Conservation (phyloP, 2,113 vertebrate genomes). For the Gobius niger region DNA sequence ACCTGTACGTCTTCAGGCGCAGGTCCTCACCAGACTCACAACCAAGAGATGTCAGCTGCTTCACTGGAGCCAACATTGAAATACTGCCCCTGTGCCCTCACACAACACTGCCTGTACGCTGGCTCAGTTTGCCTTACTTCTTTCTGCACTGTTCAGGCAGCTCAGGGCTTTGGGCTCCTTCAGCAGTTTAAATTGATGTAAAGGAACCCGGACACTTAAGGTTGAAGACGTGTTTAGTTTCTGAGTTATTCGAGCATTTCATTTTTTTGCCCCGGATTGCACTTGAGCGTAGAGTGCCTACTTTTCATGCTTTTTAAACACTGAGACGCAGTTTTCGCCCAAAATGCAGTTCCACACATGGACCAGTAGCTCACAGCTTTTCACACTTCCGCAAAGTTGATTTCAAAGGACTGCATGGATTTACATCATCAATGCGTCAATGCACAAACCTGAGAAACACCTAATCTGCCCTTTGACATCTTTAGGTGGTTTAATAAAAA, state of each 20-base stretch:
- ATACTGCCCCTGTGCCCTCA: not conserved
- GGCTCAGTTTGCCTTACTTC: not conserved
- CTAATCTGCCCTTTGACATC: no score
- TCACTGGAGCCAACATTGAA: not conserved
- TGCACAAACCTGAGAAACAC: no score
- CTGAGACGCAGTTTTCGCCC: not conserved
- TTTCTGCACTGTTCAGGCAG: not conserved
- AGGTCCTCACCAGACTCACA: not conserved
- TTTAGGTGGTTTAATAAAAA: not conserved
- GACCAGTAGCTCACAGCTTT: not conserved
- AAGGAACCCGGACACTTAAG: not conserved
- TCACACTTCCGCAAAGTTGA: not conserved
- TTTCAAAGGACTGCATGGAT: not conserved
- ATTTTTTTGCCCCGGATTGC: not conserved
- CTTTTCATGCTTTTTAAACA: not conserved
- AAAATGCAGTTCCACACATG: not conserved
- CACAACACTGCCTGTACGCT: not conserved
- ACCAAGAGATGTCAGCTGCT: not conserved
- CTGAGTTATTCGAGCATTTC: not conserved
- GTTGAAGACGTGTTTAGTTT: not conserved
- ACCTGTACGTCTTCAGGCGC: constrained; percentile 16
- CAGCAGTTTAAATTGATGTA: not conserved
- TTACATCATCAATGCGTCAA: not conserved
- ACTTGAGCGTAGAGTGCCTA: not conserved
- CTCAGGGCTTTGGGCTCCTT: not conserved